phyloP scores from a whole-genome alignment of 2,888 invertebrate genomes.

The Lepas anatifera region DNA sequence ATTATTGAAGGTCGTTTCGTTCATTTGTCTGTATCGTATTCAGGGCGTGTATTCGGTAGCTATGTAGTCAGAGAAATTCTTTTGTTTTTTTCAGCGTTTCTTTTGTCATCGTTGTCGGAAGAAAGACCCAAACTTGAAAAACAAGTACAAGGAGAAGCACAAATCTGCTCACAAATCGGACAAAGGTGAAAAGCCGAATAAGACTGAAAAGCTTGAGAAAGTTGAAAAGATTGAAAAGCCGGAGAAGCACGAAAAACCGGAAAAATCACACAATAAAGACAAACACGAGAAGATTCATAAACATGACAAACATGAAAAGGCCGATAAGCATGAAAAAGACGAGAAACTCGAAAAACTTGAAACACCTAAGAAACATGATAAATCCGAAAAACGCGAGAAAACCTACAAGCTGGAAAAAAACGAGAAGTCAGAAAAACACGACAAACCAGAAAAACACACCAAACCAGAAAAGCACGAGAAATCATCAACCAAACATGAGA shows the following conservation, averaged over 20 bases:
- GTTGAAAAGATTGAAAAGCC: background rate
- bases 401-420: constrained; percentile 14
- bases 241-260: background rate
- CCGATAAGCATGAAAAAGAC: constrained; percentile 19
- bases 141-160: constrained; percentile 33
- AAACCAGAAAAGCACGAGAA: constrained; percentile 17
- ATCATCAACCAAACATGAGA: constrained; percentile 15
- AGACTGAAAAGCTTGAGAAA: background rate
- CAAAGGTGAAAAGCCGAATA: constrained; percentile 3
- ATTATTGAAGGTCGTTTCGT: no score
- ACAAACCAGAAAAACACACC: constrained; percentile 11
- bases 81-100: constrained; percentile 58
- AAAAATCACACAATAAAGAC: no score
- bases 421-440: background rate
- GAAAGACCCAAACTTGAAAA: constrained; percentile 59
- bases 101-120: constrained; percentile 71
- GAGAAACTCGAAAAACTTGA: constrained; percentile 4
- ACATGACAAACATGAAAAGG: constrained; percentile 24
- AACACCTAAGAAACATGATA: background rate
- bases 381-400: constrained; percentile 15
- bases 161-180: background rate
- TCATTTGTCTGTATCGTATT: no score
- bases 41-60: no score
- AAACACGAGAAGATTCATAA: constrained; percentile 13
- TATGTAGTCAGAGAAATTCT: no score